Percentiles rank a stretch among this genome's conserved stretches.
Evolutionary conservation across 2,113 vertebrate genomes (phyloP).

Genomic region (Pluvialis apricaria): DNA sequence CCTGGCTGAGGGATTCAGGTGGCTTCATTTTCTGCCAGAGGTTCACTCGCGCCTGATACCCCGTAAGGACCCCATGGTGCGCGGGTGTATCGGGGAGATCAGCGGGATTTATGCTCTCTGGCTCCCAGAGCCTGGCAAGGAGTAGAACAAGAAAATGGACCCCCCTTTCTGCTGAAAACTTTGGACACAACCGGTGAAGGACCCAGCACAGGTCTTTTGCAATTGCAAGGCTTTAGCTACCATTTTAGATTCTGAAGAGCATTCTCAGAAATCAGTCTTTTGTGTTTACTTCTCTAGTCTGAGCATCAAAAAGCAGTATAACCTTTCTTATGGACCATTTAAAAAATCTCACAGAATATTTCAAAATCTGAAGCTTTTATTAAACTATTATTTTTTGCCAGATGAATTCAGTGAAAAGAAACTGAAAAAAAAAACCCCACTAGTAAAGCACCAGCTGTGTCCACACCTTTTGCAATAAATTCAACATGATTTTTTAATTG

Average conservation of each 20-base stretch:
- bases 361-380: neutral
- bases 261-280: neutral
- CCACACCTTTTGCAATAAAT: neutral
- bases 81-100: neutral
- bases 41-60: neutral
- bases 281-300: neutral
- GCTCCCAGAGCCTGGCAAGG: neutral
- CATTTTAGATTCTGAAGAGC: neutral
- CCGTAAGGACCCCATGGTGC: fast-evolving
- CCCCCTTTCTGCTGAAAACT: neutral
- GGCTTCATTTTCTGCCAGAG: neutral
- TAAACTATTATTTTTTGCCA: neutral
- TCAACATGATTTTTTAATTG: neutral
- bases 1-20: neutral
- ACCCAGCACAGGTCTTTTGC: neutral
- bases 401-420: neutral
- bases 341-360: neutral
- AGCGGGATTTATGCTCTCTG: neutral
- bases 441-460: neutral
- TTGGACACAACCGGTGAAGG: neutral
- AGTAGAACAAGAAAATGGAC: neutral
- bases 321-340: neutral
- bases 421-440: too few species aligned
- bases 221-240: neutral
- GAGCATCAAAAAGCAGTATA: neutral